Evolutionary conservation across 2,888 invertebrate species (phyloP).

Genomic region (Noctuana brunneofusca): DNA sequence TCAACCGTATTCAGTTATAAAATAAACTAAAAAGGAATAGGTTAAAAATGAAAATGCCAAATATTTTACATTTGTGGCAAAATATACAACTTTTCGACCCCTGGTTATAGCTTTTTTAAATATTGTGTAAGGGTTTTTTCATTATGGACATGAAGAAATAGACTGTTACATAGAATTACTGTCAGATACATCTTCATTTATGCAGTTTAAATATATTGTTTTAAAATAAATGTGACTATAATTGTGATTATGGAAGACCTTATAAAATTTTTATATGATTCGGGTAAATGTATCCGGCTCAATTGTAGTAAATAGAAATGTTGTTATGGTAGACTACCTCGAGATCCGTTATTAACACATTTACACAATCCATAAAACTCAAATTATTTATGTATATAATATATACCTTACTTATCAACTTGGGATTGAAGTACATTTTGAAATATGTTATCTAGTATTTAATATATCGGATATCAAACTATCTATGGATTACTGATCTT

Average conservation of each 20-base stretch:
- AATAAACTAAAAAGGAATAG: not conserved
- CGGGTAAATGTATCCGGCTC: too few relatives aligned
- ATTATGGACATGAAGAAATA: not conserved
- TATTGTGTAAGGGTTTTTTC: too few relatives aligned
- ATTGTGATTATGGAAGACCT: not conserved
- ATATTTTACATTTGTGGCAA: not conserved
- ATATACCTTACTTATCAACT: not conserved
- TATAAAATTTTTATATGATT: not conserved
- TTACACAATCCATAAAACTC: not conserved
- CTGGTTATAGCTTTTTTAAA: too few relatives aligned
- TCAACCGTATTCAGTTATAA: not conserved
- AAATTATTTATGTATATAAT: not conserved
- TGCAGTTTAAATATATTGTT: not conserved
- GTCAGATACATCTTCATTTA: not conserved
- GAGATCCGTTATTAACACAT: not conserved
- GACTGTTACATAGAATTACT: not conserved
- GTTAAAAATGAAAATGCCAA: not conserved
- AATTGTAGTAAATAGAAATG: too few relatives aligned
- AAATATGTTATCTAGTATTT: slow-evolving; percentile 13
- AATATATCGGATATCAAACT: slow-evolving; percentile 13
- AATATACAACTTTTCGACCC: too few relatives aligned
- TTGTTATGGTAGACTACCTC: too few relatives aligned
- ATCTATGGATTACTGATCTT: slow-evolving; percentile 11
- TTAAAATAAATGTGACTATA: not conserved
- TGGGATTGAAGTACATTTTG: not conserved